Evolutionary conservation across 2,888 invertebrate genomes (phyloP).

Genomic region (Onchidella celtica): DNA sequence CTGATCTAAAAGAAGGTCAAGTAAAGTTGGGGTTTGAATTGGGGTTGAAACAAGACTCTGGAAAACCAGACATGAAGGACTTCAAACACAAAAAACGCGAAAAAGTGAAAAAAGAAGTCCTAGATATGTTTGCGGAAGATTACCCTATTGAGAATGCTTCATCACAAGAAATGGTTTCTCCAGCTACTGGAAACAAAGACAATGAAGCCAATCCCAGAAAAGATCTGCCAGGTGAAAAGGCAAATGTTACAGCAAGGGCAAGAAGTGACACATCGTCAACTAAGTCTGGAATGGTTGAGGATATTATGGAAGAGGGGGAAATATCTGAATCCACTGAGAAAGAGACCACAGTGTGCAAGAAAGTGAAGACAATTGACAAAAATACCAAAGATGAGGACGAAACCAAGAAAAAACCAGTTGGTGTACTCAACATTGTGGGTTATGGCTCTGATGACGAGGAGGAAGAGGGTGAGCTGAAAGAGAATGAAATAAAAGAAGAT

Average conservation of each 20-base stretch:
- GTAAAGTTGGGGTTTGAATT: too few species aligned
- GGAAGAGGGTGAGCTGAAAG: conserved; percentile 34
- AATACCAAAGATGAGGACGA: background rate
- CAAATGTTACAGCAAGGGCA: background rate
- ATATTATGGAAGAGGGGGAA: conserved; percentile 31
- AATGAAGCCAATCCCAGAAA: too few species aligned
- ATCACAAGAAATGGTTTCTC: background rate
- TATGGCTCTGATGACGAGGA: conserved; percentile 45
- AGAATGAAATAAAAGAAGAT: conserved; percentile 29
- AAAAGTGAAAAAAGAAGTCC: too few species aligned
- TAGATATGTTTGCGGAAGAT: conserved; percentile 47
- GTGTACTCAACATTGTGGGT: conserved; percentile 38
- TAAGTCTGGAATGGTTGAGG: background rate
- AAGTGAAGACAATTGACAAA: background rate
- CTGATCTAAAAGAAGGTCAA: background rate
- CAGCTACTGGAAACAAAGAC: background rate
- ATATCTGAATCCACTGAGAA: conserved; percentile 11
- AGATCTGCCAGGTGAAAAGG: background rate
- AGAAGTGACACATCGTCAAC: too few species aligned
- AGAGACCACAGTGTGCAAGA: background rate
- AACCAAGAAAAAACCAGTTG: background rate
- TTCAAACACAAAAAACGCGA: too few species aligned
- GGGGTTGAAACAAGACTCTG: too few species aligned
- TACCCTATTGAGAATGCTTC: background rate
- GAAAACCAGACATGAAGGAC: too few species aligned